Conservation (phyloP, 1,140 invertebrate species). For the Drosophila gunungcola region DNA sequence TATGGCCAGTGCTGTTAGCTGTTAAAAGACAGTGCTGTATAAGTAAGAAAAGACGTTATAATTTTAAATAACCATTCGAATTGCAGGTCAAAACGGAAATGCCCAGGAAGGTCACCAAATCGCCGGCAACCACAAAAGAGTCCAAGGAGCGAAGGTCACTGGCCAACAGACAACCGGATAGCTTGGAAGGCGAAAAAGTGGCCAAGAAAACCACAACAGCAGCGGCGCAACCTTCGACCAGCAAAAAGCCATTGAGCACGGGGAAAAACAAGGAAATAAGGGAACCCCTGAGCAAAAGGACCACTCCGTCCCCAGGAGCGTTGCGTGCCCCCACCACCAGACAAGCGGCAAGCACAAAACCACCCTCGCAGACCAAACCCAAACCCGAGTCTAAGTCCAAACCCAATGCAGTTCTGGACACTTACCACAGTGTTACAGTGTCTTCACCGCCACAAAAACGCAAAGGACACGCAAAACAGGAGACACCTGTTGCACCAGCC, state of each 20-base stretch:
- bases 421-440: conserved; percentile 83
- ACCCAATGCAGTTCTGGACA: conserved; percentile 78
- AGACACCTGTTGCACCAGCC: conserved; percentile 17
- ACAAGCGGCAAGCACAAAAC: conserved; percentile 16
- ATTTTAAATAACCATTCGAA: conserved; percentile 12
- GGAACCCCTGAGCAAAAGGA: conserved; percentile 31
- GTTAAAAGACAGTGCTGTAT: conserved; percentile 27
- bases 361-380: conserved; percentile 14
- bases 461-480: conserved; percentile 39
- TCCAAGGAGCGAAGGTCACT: conserved; percentile 29
- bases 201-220: conserved; percentile 47
- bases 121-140: conserved; percentile 46
- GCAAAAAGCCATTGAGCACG: conserved; percentile 43
- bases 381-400: conserved; percentile 46
- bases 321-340: conserved; percentile 47
- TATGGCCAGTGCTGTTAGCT: conserved; percentile 14
- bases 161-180: conserved; percentile 52
- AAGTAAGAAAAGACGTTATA: neutral
- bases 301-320: conserved; percentile 63
- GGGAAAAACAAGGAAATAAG: conserved; percentile 50
- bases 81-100: conserved; percentile 53
- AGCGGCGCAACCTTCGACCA: conserved; percentile 10
- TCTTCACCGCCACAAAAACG: conserved; percentile 78
- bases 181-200: conserved; percentile 46
- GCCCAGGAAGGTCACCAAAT: conserved; percentile 51